Base-by-base conservation (phyloP, 2,888 invertebrate genomes). In the Synanthedon formicaeformis region DNA sequence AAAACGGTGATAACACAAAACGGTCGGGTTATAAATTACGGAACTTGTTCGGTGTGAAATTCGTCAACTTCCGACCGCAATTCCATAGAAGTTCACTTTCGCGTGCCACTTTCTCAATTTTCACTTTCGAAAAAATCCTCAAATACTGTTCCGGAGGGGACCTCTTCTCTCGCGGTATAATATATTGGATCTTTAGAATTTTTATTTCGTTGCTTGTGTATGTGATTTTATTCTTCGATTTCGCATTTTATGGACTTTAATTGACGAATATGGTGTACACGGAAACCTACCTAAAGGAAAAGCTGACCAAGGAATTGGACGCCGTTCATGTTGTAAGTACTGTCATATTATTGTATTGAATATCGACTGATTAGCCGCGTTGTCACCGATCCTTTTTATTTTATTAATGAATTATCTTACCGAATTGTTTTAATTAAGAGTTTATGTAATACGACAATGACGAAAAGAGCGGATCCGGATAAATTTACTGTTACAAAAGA, bases 271-370 rank as follows among this genome's bases (percentile, higher is more conserved):
- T 92, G 92, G 88, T 90, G 75, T 90, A 91, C 78, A 89, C 90
- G 62, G 91, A 90, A 78, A 89, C 87, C 65, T 88, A 92, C 75
- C 86, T 93, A 68, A 90, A 89, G 75, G 88, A 90, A 64, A 93
- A 92, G 80, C 83, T 93, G 65, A 80, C 79, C 63, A 89, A 91
- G 78, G 91, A 89, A 84, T 83, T 93, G 70, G 90, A 91, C 67
- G 92, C 92, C 63, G 82, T 89, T 67, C 90, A 92, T 82, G 91
- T 93, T 80, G 93, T 93, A 89, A 90, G 92, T 91, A 81, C 64
- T 82, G 81, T 84, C 83, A 84, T 81, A 50, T 75, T 72, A 69
- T 64, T 66, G 58, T 71, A 72, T 69, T 64, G 51, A 54, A 41
- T 51, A 51, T 51, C 51, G 14, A 34, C 41, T n/a, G 12, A 68